A percentile compares a stretch with the other conserved stretches of the same genome.
These are phyloP conservation scores for Panurus biarmicus DNA, from an alignment of 2,113 vertebrate genomes.

Conservation along the genomic window DNA sequence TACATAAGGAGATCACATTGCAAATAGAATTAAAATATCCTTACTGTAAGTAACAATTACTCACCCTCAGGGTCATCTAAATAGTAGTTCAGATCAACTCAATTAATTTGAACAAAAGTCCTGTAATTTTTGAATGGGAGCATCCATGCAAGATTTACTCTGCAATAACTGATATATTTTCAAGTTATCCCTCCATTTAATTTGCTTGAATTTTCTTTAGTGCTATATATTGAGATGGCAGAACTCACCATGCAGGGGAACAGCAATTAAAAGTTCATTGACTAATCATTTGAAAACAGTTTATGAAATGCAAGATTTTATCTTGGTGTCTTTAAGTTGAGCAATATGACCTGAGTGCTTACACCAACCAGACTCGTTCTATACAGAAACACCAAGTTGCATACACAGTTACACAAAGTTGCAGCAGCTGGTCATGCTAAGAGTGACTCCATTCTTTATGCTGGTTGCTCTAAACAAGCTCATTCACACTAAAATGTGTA, in stretches of 20 bases:
- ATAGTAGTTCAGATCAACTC: background rate
- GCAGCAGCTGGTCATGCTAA: background rate
- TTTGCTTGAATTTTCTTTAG: background rate
- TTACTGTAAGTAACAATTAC: background rate
- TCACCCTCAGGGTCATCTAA: background rate
- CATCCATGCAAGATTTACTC: background rate
- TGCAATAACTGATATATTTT: background rate
- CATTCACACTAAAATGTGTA: background rate
- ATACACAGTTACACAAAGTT: background rate
- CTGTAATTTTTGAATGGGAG: background rate
- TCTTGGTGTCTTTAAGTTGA: background rate
- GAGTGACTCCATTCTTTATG: background rate
- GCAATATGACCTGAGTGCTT: background rate
- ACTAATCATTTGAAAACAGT: background rate
- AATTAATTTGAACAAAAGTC: background rate
- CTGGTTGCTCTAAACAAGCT: background rate
- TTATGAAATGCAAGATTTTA: background rate
- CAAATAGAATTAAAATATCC: background rate
- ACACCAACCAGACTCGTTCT: background rate
- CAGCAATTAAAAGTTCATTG: background rate
- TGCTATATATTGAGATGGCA: background rate
- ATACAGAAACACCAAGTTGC: background rate
- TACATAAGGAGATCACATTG: conserved; percentile 18
- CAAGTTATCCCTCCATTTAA: background rate
- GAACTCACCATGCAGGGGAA: background rate